Base-by-base conservation (phyloP, 2,888 invertebrate genomes). In the Heteromurus nitidus region DNA sequence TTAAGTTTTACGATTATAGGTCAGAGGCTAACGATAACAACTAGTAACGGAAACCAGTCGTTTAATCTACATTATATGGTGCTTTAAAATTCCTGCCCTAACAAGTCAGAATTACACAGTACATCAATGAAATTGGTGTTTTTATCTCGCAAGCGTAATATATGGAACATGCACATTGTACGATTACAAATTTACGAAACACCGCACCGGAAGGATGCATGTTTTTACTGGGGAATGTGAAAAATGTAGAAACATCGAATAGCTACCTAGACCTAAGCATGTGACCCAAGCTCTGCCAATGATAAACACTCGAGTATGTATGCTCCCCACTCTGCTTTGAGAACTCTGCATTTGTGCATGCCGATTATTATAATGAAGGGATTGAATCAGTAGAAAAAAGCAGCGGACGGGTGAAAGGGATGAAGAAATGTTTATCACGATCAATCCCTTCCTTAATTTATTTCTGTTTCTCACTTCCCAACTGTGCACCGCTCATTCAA, bases 121-220 rank as follows among this genome's bases (percentile, higher is more conserved):
- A 47, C 47, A 47, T 36, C n/a, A n/a, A n/a, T n/a, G n/a, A n/a
- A n/a, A n/a, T n/a, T n/a, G n/a, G n/a, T n/a, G n/a, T n/a, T n/a
- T n/a, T n/a, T n/a, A n/a, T n/a, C n/a, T n/a, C n/a, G n/a, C n/a
- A n/a, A n/a, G n/a, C n/a, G n/a, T n/a, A n/a, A n/a, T n/a, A n/a
- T n/a, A n/a, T n/a, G n/a, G n/a, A n/a, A n/a, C n/a, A n/a, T n/a
- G n/a, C n/a, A n/a, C n/a, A n/a, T n/a, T n/a, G n/a, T n/a, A n/a
- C n/a, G n/a, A n/a, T n/a, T n/a, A n/a, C n/a, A n/a, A 11, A 47
- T 47, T 47, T 16, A 47, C 47, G 22, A 24, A 55, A 24, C 22
- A n/a, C n/a, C n/a, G n/a, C n/a, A 55, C 55, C 55, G 55, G 55
- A 55, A 55, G 55, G 55, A 55, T 22, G 7, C n/a, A n/a, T n/a